Evolutionary conservation across 1,140 invertebrate genomes (phyloP).

Genomic region (Laupala kohalensis): DNA sequence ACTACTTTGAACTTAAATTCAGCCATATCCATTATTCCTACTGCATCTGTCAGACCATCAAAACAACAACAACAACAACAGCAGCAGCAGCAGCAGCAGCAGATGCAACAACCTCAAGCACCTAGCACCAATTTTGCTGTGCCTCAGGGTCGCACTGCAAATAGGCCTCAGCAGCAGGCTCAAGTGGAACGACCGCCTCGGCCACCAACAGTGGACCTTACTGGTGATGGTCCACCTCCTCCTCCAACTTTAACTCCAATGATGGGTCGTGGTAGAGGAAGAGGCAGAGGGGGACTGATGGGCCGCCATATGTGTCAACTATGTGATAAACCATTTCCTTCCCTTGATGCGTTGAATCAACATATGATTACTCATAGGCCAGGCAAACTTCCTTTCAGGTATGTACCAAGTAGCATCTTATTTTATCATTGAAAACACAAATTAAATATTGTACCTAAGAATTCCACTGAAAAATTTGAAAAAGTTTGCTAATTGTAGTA

Average conservation of each 20-base stretch:
- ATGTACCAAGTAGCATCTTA: too few species aligned
- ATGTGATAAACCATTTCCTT: constrained; percentile 37
- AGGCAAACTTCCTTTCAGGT: constrained; percentile 36
- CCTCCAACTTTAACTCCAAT: constrained; percentile 22
- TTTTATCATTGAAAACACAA: too few species aligned
- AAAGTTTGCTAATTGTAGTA: too few species aligned
- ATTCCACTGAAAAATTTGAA: too few species aligned
- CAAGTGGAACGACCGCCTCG: constrained; percentile 31
- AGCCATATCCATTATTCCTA: constrained; percentile 49
- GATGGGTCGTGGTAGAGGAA: constrained; percentile 25
- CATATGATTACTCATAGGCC: constrained; percentile 34
- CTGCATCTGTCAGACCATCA: not conserved
- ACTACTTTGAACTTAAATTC: constrained; percentile 52
- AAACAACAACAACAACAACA: not conserved
- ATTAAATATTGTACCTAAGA: too few species aligned
- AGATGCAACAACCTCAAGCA: not conserved
- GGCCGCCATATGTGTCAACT: constrained; percentile 30
- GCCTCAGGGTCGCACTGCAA: constrained; percentile 25
- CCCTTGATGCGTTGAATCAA: constrained; percentile 32
- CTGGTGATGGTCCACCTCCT: constrained; percentile 30
- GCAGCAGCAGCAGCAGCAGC: too few species aligned
- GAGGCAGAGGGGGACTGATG: constrained; percentile 5
- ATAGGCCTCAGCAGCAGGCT: constrained; percentile 9
- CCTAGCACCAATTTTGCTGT: constrained; percentile 27
- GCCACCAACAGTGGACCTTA: constrained; percentile 40